phyloP scores from a whole-genome alignment of 2,888 invertebrate genomes.

The Meliscaeva auricollis region DNA sequence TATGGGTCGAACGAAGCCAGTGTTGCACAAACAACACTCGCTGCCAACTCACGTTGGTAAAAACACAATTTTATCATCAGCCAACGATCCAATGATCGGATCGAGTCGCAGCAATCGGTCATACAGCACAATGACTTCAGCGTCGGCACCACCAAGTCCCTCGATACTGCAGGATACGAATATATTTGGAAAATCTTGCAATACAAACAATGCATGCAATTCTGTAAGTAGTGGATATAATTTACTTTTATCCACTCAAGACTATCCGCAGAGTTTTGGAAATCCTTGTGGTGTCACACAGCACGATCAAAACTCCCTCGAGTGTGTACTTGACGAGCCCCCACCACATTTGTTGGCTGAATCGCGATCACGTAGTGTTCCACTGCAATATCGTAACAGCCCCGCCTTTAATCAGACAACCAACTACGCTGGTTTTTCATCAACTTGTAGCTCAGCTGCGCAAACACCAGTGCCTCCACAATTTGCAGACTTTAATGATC shows the following conservation, averaged over 20 bases:
- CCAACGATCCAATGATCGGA: slow-evolving; percentile 82
- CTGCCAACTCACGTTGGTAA: slow-evolving; percentile 77
- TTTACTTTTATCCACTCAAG: slow-evolving; percentile 50
- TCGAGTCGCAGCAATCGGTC: slow-evolving; percentile 80
- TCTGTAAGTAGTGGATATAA: slow-evolving; percentile 79
- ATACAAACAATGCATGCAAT: slow-evolving; percentile 79
- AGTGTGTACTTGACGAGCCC: slow-evolving; percentile 80
- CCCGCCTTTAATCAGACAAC: slow-evolving; percentile 80
- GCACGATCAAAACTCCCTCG: slow-evolving; percentile 81
- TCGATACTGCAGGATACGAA: slow-evolving; percentile 79
- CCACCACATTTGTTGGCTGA: slow-evolving; percentile 79
- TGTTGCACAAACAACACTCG: slow-evolving; percentile 82
- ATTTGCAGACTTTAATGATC: slow-evolving; percentile 88
- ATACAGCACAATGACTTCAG: slow-evolving; percentile 80
- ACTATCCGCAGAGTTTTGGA: slow-evolving; percentile 52
- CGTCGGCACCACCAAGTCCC: slow-evolving; percentile 89
- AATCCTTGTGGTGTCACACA: slow-evolving; percentile 55
- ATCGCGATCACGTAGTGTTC: slow-evolving; percentile 92
- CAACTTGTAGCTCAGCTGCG: slow-evolving; percentile 88
- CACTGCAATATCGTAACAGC: slow-evolving; percentile 85
- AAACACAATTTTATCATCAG: slow-evolving; percentile 43
- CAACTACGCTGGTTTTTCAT: slow-evolving; percentile 78
- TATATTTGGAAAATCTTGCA: slow-evolving; percentile 63
- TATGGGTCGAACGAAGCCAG: slow-evolving; percentile 86
- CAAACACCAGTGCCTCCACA: slow-evolving; percentile 90